Evolutionary conservation across 2,797 vertebrate genomes (phyloP), one percentile per base, ranked within the genome.

Genomic region (Tangara arthus): DNA sequence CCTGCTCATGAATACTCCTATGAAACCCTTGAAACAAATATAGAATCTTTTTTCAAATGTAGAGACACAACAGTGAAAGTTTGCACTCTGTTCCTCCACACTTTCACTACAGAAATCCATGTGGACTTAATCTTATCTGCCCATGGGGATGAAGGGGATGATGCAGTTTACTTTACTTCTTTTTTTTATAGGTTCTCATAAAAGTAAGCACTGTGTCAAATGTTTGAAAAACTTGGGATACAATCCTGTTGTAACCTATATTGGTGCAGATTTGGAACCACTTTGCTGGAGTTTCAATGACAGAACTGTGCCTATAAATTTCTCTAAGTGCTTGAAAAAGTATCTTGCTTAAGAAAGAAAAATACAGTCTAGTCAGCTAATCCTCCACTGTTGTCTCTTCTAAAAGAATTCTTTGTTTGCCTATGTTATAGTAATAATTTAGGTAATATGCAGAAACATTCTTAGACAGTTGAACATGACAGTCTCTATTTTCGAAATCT

Each of bases 151-250:
- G 59, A 94, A 83, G 70, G 9, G 24, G 66, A 90, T 69, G 66
- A 95, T 89, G 56, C 9, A 17, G 88, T 88, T 92, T 82, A 82
- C 44, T 82, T 92, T 93, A 59, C 71, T 90, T 72, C 49, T 37
- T 88, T 79, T 59, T 91, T 95, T 94, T 64, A 79, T 84, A 89
- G 52, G 11, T 84, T 35, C 53, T 79, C 83, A 73, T 95, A 90
- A 95, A 97, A 90, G 42, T 76, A 93, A 93, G 63, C 68, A 60
- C 64, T 77, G 78, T 93, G 86, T 91, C 81, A 92, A 92, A 93
- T 53, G 24, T 73, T 80, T 92, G 27, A 91, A 94, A 89, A 93
- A 28, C n/a, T 90, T 82, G 52, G 47, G 81, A 84, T 82, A 15
- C 32, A 80, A 13, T 89, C 53, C 52, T 89, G 19, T 46, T 89